Conservation (phyloP, 2,797 vertebrate species). For the Malurus splendens region DNA sequence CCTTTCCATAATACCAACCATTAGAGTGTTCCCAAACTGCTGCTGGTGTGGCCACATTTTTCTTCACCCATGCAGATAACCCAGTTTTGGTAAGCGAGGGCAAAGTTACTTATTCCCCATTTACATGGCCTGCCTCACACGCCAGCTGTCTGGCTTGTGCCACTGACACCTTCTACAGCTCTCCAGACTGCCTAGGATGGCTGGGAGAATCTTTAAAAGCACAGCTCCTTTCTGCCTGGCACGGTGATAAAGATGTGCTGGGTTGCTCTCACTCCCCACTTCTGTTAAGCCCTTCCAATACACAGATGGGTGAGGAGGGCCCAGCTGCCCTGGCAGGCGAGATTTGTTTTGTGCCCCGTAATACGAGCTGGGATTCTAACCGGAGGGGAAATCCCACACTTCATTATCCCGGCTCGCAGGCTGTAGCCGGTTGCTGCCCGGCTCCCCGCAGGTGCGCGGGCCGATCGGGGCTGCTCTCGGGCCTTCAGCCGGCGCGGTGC, state of each 20-base stretch:
- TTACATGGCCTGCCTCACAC: background rate
- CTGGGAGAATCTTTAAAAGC: background rate
- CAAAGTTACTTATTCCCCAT: background rate
- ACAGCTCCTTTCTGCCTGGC: background rate
- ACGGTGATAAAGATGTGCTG: fast-evolving
- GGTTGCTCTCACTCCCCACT: fast-evolving
- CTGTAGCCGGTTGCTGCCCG: fast-evolving
- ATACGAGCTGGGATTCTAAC: fast-evolving
- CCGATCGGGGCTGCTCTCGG: fast-evolving
- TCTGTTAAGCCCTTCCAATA: background rate
- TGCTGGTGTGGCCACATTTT: background rate
- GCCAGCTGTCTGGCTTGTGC: too few relatives aligned
- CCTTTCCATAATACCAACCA: background rate
- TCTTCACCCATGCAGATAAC: background rate
- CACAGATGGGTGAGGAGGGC: fast-evolving
- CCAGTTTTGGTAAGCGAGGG: fast-evolving
- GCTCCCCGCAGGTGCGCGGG: fast-evolving
- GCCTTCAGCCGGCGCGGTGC: background rate
- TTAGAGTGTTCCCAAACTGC: too few relatives aligned
- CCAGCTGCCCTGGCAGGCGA: fast-evolving
- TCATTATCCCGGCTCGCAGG: fast-evolving
- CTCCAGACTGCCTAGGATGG: background rate
- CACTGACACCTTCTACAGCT: background rate
- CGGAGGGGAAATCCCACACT: fast-evolving
- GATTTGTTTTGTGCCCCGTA: background rate